Evolutionary conservation across 2,888 invertebrate genomes (phyloP), one percentile per base, ranked within the genome.

Genomic region (Myopa testacea): DNA sequence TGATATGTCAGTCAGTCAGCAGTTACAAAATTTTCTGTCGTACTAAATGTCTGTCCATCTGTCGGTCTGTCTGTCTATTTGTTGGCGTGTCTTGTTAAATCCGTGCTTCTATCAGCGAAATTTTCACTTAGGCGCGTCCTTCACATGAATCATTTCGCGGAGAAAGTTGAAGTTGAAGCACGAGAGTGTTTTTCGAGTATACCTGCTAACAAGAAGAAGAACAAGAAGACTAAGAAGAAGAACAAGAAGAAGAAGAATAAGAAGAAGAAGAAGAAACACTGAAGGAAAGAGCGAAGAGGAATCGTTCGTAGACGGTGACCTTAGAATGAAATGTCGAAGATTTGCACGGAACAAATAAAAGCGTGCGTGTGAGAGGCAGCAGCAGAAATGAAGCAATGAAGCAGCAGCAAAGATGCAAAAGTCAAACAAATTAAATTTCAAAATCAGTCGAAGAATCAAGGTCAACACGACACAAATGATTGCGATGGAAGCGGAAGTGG

Each of bases 291-390:
- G 26, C 40, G 19, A 45, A n/a, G n/a, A 40, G 40, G 40, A 65
- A 52, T 63, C 52, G 50, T 52, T 8, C 26, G n/a, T 60, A 8
- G 75, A 45, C 19, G 75, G 26, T 68, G 60, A 75, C 75, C 75
- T 69, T 75, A 58, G 40, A 68, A 68, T 45, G 34, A 60, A 62
- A 68, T 67, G 58, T 69, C 58, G 69, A 75, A 69, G 19, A 34
- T 75, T 75, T 75, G 69, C 75, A 75, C 69, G 68, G 68, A 75
- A 60, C 52, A 74, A 52, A 65, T 52, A 65, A 63, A 37, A 74
- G 70, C 70, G n/a, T n/a, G 50, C 19, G 52, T 19, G 55, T 70
- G 7, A 19, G 37, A 52, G 60, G n/a, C n/a, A 60, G 68, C 67
- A 10, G 16, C 55, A n/a, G 55, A 3, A 16, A 14, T 14, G n/a